phyloP scores from a whole-genome alignment of 2,797 vertebrate species.

The Hemibagrus guttatus region DNA sequence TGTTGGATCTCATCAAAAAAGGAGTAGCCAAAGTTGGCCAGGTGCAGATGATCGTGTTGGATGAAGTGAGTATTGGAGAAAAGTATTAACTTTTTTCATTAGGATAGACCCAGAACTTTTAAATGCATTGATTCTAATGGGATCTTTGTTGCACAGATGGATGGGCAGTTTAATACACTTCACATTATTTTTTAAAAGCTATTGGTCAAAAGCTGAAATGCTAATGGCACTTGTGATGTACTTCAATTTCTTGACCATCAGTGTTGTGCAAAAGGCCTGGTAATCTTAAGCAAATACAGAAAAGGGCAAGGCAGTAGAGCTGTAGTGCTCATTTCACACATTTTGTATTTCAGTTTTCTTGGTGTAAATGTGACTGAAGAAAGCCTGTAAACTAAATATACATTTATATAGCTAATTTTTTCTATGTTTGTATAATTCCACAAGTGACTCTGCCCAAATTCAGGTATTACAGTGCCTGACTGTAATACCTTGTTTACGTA shows the following conservation, averaged over 20 bases:
- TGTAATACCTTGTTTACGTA: neutral
- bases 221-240: neutral
- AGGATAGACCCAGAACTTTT: too few relatives aligned
- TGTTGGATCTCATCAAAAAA: conserved; percentile 99
- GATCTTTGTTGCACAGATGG: neutral
- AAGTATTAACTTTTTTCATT: neutral
- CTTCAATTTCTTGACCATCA: neutral
- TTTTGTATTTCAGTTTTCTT: neutral
- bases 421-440: neutral
- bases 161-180: neutral
- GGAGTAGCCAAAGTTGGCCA: conserved; percentile 97
- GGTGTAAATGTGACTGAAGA: neutral
- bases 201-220: neutral
- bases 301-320: neutral
- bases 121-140: neutral
- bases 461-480: neutral
- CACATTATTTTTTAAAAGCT: too few relatives aligned
- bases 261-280: neutral
- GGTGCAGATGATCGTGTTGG: conserved; percentile 98
- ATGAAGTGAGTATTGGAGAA: conserved; percentile 83
- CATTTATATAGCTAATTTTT: neutral
- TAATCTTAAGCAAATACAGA: neutral
- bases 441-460: neutral
- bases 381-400: neutral
- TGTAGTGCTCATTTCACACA: too few relatives aligned